phyloP scores from a whole-genome alignment of 2,113 vertebrate genomes.

The Steatornis caripensis region DNA sequence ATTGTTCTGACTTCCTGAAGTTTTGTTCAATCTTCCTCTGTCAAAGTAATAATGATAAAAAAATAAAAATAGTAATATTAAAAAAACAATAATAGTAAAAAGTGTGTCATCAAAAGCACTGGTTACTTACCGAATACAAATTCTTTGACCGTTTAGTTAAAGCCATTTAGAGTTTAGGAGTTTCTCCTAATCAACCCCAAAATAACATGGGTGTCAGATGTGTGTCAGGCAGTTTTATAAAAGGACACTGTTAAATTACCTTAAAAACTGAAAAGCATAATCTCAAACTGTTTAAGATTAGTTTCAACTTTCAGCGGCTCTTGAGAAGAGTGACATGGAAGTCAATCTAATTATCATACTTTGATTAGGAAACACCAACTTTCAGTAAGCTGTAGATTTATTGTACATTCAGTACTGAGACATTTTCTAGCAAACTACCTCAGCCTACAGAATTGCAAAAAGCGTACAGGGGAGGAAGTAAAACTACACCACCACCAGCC shows the following conservation, averaged over 20 bases:
- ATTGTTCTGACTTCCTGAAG: not conserved
- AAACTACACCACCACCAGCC: no score
- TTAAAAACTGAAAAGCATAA: not conserved
- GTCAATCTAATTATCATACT: not conserved
- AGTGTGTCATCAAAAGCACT: not conserved
- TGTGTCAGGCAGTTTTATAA: not conserved
- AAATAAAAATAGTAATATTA: no score
- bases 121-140: not conserved
- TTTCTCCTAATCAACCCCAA: not conserved
- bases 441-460: not conserved
- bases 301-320: not conserved
- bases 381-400: not conserved
- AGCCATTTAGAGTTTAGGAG: not conserved
- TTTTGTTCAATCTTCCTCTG: not conserved
- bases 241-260: not conserved
- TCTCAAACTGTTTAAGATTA: not conserved
- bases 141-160: not conserved
- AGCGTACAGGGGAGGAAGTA: no score
- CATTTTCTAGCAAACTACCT: not conserved
- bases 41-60: not conserved
- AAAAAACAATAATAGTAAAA: no score
- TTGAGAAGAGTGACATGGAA: not conserved
- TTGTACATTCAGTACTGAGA: not conserved
- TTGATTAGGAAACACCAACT: not conserved
- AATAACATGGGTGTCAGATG: not conserved